A percentile compares a stretch with the other conserved stretches of the same genome.
Evolutionary conservation across 2,797 vertebrate genomes (phyloP).

Genomic region (Sebastes trivittatus): DNA sequence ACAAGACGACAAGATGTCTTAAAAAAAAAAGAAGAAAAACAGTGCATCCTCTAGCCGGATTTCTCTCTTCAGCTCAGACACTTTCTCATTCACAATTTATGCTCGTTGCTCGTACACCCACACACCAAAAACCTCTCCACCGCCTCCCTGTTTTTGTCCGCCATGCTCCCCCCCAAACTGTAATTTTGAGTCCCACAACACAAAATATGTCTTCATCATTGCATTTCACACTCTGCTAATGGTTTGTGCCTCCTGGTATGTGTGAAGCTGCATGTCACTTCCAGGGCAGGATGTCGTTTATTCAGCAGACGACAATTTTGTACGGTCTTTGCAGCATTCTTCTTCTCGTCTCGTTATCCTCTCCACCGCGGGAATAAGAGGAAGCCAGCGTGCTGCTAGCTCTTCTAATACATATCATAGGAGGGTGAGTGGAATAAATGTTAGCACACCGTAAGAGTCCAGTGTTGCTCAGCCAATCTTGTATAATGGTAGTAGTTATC

Average conservation of each 20-base stretch:
- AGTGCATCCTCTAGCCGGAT: conserved; percentile 31
- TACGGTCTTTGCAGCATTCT: conserved; percentile 30
- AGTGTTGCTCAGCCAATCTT: conserved; percentile 12
- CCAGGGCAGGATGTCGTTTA: conserved; percentile 56
- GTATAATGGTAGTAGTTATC: conserved; percentile 36
- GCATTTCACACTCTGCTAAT: conserved; percentile 54
- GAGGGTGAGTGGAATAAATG: conserved; percentile 9
- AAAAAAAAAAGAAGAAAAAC: conserved; percentile 7
- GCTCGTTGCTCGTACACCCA: conserved; percentile 56
- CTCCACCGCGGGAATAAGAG: conserved; percentile 6
- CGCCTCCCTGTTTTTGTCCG: not conserved
- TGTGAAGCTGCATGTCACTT: conserved; percentile 48
- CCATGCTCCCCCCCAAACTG: conserved; percentile 25
- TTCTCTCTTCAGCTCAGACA: conserved; percentile 60
- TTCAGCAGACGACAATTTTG: conserved; percentile 49
- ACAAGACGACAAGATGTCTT: conserved; percentile 62
- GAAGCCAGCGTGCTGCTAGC: not conserved
- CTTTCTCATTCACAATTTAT: conserved; percentile 78
- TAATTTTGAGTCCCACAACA: conserved; percentile 51
- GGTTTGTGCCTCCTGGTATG: conserved; percentile 43
- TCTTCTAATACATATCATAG: conserved; percentile 5
- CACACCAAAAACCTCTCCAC: conserved; percentile 47
- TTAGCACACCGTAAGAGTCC: conserved; percentile 3
- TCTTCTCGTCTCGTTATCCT: conserved; percentile 24
- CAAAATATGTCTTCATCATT: conserved; percentile 61